A percentile compares a stretch with the other conserved stretches of the same genome.
These are phyloP conservation scores for Sipha flava DNA, from an alignment of 1,140 invertebrate species.

Conservation along the genomic window DNA sequence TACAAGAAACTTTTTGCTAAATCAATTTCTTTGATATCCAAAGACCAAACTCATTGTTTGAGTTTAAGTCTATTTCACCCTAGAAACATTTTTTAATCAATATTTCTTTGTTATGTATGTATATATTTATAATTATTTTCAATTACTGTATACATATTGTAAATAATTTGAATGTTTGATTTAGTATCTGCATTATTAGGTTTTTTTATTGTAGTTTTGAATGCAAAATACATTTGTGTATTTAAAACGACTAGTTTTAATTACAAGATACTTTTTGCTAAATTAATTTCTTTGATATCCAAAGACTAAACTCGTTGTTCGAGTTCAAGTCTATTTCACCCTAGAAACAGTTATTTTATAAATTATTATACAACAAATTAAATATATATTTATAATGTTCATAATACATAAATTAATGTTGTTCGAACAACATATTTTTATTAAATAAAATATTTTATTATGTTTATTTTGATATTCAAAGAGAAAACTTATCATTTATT, in stretches of 20 bases:
- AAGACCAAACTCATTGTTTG: not conserved
- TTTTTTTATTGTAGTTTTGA: not conserved
- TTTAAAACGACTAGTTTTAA: not conserved
- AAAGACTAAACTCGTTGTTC: not conserved
- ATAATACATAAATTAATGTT: too few species aligned
- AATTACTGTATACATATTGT: too few species aligned
- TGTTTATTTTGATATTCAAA: too few species aligned
- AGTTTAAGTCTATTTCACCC: slow-evolving; percentile 9
- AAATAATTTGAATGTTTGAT: too few species aligned
- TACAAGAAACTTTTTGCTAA: not conserved
- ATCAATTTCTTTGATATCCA: slow-evolving; percentile 1
- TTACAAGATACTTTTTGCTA: not conserved
- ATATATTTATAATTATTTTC: not conserved
- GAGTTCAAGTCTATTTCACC: not conserved
- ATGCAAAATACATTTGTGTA: slow-evolving; percentile 21
- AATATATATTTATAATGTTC: too few species aligned
- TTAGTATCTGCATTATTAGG: not conserved
- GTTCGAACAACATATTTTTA: too few species aligned
- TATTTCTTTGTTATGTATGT: too few species aligned
- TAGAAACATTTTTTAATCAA: not conserved
- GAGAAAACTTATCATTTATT: too few species aligned
- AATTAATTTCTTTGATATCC: not conserved
- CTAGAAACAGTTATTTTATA: not conserved
- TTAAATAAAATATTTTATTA: too few species aligned
- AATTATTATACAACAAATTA: not conserved